Evolutionary conservation across 2,113 vertebrate species (phyloP), one percentile per base, ranked within the genome.

Genomic region (Ameiurus melas): DNA sequence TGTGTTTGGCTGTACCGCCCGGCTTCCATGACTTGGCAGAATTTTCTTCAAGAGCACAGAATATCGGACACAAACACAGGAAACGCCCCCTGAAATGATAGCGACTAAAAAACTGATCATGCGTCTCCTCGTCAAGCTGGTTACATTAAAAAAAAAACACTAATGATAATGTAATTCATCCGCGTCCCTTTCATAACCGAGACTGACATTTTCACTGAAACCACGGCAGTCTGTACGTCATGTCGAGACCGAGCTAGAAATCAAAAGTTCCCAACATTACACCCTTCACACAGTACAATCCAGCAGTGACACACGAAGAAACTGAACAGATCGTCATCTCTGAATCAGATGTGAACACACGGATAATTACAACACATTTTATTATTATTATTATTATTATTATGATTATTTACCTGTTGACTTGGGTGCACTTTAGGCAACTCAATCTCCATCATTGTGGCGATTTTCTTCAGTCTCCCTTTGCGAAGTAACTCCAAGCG

Each of bases 371-470:
- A 2, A 70, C 22, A 36, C 73, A 75, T 51, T 51, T 0, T n/a
- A n/a, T n/a, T n/a, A n/a, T 1, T 51, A 73, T 12, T 51, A 78
- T 92, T 91, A 47, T 43, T 43, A 43, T 43, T 43, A 43, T 47
- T 47, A 47, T 47, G 8, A 73, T 12, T 51, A 78, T 92, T 91
- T 94, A 97, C 96, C 96, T 97, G 96, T 93, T 96, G 95, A 92
- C 90, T 89, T 89, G 94, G 91, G 89, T 91, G 91, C 68, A 93
- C 92, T 90, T 92, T 92, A 64, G 92, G 92, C 90, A 93, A 87
- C 92, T 95, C 95, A 88, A 94, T 93, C 86, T 96, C 95, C 94
- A 95, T 95, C 93, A 94, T 95, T 91, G 62, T 92, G 92, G 92
- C 91, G 89, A 89, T 87, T 85, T 33, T n/a, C 20, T 25, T 73